These are phyloP conservation scores for Cephus pulcher DNA, from an alignment of 2,888 invertebrate genomes.

Conservation along the genomic window DNA sequence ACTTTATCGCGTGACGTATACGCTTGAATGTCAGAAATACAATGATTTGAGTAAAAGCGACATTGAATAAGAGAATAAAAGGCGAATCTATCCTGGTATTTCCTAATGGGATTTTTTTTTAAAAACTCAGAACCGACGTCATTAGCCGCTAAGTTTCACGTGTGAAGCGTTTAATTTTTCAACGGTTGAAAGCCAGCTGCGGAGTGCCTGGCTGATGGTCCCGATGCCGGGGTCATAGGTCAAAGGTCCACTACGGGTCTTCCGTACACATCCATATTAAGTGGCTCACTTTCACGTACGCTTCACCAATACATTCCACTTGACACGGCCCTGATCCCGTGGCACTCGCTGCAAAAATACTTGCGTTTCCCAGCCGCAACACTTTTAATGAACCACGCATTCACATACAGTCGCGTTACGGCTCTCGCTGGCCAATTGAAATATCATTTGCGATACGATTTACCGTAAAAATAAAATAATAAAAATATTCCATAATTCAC, in stretches of 20 bases:
- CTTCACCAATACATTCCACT: conserved; percentile 10
- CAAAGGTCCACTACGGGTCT: conserved; percentile 53
- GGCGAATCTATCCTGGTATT: background rate
- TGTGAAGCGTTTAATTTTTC: conserved; percentile 27
- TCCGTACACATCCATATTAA: conserved; percentile 53
- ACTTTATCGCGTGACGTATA: background rate
- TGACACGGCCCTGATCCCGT: conserved; percentile 38
- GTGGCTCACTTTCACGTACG: conserved; percentile 51
- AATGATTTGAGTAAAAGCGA: background rate
- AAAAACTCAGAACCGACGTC: background rate
- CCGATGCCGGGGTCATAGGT: conserved; percentile 50
- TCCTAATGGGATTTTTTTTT: background rate
- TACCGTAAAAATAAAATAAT: background rate
- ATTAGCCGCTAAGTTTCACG: conserved; percentile 22
- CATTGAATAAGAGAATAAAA: background rate
- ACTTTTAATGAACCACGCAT: background rate
- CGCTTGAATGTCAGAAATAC: background rate
- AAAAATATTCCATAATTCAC: background rate
- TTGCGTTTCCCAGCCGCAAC: background rate
- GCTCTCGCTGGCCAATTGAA: background rate
- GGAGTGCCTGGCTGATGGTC: conserved; percentile 40
- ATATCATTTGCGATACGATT: background rate
- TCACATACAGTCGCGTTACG: background rate
- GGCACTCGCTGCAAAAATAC: conserved; percentile 30
- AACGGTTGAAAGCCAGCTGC: conserved; percentile 8